Conservation (phyloP, 2,797 vertebrate species). For the Psittacula derbiana region DNA sequence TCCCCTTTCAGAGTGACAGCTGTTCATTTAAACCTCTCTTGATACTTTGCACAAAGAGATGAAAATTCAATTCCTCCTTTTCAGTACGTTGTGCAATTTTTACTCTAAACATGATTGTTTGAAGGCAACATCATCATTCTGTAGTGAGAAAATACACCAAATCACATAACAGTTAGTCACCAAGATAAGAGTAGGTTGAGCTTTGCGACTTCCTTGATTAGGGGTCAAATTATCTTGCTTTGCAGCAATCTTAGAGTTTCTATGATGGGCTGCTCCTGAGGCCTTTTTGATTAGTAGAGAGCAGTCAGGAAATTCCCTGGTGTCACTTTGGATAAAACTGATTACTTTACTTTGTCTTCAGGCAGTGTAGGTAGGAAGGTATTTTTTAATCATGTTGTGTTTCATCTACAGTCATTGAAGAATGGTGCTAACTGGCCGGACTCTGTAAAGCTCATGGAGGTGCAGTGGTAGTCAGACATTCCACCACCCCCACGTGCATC, state of each 20-base stretch:
- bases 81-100: neutral
- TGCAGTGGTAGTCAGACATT: neutral
- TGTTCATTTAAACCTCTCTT: neutral
- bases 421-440: neutral
- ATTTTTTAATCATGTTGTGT: neutral
- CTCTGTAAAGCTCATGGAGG: neutral
- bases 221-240: neutral
- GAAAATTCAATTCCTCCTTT: neutral
- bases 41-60: neutral
- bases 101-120: neutral
- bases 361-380: neutral
- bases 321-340: neutral
- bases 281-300: neutral
- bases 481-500: fast-evolving
- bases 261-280: neutral
- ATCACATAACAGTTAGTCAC: neutral
- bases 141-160: neutral
- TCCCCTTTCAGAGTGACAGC: neutral
- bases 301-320: neutral
- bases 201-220: neutral
- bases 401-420: neutral
- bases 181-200: neutral
- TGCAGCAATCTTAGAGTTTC: neutral
- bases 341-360: neutral
- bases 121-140: neutral